A percentile compares a stretch with the other conserved stretches of the same genome.
These are phyloP conservation scores for Serilophus lunatus DNA, from an alignment of 2,113 vertebrate genomes.

Conservation along the genomic window DNA sequence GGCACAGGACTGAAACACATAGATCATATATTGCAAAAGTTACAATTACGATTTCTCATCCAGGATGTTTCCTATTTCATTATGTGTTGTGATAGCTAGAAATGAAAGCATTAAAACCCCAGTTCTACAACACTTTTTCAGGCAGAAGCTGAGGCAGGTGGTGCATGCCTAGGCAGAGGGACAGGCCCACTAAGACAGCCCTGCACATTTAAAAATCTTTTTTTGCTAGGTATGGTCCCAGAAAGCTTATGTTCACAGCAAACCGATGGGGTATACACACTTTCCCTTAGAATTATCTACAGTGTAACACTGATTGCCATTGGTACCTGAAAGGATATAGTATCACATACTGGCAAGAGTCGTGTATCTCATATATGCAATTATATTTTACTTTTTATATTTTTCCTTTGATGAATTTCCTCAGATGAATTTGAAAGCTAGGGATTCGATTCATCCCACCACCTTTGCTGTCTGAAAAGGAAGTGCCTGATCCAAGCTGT, in stretches of 20 bases:
- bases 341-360: not conserved
- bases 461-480: not conserved
- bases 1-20: not conserved
- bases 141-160: not conserved
- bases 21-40: not conserved
- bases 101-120: not conserved
- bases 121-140: not conserved
- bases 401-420: not conserved
- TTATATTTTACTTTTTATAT: not conserved
- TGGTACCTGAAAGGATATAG: not conserved
- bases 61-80: not conserved
- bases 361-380: fast-evolving
- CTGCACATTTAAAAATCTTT: not conserved
- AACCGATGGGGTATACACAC: fast-evolving
- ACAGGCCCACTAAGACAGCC: not conserved
- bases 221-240: not conserved
- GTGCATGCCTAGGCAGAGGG: not conserved
- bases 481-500: not conserved
- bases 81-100: not conserved
- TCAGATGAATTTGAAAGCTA: not conserved
- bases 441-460: fast-evolving
- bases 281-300: not conserved
- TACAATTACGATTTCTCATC: not conserved
- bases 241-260: not conserved
- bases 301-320: not conserved